Evolutionary conservation across 1,140 invertebrate species (phyloP).

Genomic region (Dinoponera quadriceps): DNA sequence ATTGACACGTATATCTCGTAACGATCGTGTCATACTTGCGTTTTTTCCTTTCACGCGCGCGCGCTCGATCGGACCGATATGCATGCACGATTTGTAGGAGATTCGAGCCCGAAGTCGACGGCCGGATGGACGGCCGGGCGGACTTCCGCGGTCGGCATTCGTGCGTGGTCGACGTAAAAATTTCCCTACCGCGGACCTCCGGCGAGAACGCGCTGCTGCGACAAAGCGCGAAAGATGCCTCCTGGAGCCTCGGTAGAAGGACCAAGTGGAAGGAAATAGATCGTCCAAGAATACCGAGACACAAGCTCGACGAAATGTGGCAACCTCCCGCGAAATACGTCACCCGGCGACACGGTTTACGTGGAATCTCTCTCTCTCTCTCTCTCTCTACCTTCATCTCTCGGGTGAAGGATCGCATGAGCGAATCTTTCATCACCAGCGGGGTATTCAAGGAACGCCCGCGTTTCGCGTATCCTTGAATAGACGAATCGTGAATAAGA

Average conservation of each 20-base stretch:
- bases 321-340: constrained; percentile 58
- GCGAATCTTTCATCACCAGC: no score
- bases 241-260: constrained; percentile 49
- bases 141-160: constrained; percentile 6
- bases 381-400: not conserved
- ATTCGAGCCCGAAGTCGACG: not conserved
- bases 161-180: not conserved
- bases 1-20: not conserved
- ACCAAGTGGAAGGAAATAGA: constrained; percentile 45
- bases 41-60: not conserved
- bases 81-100: no score
- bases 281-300: constrained; percentile 67
- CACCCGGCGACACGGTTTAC: not conserved
- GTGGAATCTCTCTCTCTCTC: not conserved
- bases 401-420: not conserved
- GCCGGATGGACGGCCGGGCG: not conserved
- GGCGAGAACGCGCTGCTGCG: constrained; percentile 29
- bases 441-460: no score
- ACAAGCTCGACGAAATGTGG: not conserved
- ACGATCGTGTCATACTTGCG: no score
- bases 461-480: no score
- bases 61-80: not conserved
- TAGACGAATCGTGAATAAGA: no score
- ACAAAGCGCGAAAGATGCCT: constrained; percentile 50
- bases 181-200: constrained; percentile 39